These are phyloP conservation scores for Psettodes erumei DNA, from an alignment of 2,113 vertebrate genomes.

Conservation along the genomic window DNA sequence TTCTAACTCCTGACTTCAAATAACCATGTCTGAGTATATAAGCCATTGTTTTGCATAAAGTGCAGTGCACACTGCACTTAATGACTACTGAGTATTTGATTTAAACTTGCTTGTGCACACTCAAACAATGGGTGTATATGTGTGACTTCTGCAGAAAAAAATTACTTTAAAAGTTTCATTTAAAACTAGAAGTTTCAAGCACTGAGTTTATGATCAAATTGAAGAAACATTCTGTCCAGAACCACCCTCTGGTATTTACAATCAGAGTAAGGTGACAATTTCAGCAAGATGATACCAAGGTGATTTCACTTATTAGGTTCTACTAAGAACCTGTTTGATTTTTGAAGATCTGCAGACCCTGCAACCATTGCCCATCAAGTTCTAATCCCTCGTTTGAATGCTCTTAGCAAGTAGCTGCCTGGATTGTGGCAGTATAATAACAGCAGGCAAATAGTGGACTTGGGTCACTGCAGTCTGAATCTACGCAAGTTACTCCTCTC, in stretches of 20 bases:
- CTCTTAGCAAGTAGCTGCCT: not conserved
- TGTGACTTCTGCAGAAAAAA: not conserved
- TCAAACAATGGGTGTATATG: not conserved
- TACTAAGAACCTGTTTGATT: too few species aligned
- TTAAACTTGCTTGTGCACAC: not conserved
- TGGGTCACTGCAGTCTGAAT: not conserved
- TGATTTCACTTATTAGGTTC: too few species aligned
- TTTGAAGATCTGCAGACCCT: conserved; percentile 7
- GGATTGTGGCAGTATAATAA: not conserved
- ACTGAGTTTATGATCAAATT: not conserved
- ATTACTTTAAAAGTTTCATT: not conserved
- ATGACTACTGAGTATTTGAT: conserved; percentile 4
- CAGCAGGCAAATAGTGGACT: not conserved
- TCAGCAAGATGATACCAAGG: too few species aligned
- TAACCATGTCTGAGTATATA: not conserved
- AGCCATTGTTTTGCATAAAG: too few species aligned
- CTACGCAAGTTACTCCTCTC: not conserved
- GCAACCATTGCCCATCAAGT: not conserved
- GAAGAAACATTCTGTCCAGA: not conserved
- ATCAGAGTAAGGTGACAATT: too few species aligned
- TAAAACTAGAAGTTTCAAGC: not conserved
- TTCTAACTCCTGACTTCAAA: not conserved
- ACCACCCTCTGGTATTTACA: not conserved
- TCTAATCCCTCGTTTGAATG: too few species aligned
- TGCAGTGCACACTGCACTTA: not conserved